A percentile compares a stretch with the other conserved stretches of the same genome.
Conservation (phyloP, 53 echinoderm and acorn worm species). For the Echinarachnius parma region DNA sequence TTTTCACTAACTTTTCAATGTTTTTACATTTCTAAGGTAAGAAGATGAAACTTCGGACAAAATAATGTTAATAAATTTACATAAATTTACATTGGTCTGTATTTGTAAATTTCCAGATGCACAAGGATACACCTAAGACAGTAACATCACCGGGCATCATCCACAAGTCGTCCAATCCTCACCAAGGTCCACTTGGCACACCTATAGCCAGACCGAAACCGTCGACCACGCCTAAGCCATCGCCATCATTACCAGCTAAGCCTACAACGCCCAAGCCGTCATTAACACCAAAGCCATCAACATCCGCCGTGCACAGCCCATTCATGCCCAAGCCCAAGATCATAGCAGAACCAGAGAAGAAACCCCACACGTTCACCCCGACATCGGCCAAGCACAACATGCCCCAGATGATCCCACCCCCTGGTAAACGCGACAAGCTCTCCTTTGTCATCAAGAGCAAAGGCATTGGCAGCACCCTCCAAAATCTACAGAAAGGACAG, state of each 20-base stretch:
- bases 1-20: too few species aligned
- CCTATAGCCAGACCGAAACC: conserved; percentile 52
- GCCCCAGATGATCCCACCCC: conserved; percentile 49
- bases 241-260: conserved; percentile 8
- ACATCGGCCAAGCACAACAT: conserved; percentile 53
- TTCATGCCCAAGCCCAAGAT: conserved; percentile 34
- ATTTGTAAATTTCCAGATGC: too few species aligned
- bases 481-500: conserved; percentile 44
- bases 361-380: conserved; percentile 30
- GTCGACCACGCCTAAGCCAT: conserved; percentile 1
- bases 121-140: conserved; percentile 51
- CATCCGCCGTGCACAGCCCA: background rate
- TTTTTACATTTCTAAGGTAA: too few species aligned
- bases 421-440: conserved; percentile 58
- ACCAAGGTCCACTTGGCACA: conserved; percentile 60
- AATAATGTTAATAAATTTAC: too few species aligned
- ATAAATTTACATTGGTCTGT: too few species aligned
- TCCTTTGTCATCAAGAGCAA: conserved; percentile 61
- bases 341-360: conserved; percentile 34
- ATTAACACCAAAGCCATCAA: too few species aligned
- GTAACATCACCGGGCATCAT: conserved; percentile 19
- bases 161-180: conserved; percentile 60
- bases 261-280: conserved; percentile 19
- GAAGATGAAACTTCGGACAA: too few species aligned
- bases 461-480: conserved; percentile 47